Evolutionary conservation across 1,140 invertebrate genomes (phyloP), one percentile per base, ranked within the genome.

Genomic region (Liolophura sinensis): DNA sequence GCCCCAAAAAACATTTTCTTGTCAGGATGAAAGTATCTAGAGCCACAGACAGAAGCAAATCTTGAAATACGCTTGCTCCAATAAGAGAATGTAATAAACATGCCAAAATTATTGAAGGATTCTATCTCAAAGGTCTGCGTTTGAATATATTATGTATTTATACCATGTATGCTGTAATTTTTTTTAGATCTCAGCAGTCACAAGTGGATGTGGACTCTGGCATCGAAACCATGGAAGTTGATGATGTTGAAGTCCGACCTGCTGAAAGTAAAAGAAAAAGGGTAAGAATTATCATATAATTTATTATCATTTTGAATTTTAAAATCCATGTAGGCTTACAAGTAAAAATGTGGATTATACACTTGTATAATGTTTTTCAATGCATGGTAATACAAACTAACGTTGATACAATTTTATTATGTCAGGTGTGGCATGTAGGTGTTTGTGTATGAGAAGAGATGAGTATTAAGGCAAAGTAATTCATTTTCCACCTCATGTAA

Each of bases 171-270:
- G 1, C 57, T n/a, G 14, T 58, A 51, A 66, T 22, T 66, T 25
- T 54, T 68, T 63, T 46, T 64, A 78, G 68, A 46, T 73, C 67
- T 59, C 74, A 64, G 40, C 62, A 80, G 60, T 81, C 79, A 56
- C 83, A 85, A 62, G 85, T 89, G 48, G 90, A 91, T 82, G 89
- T 91, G 50, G 90, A 91, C 83, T 91, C 90, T 52, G 90, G 90
- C 15, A 90, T 91, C 77, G 91, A 91, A 80, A 91, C 89, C 76
- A 92, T 91, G 90, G 90, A 91, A 82, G 90, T 91, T 6, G 89
- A 90, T 74, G 84, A 86, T 27, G 52, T 69, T 27, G 80, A 82
- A 47, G 50, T 64, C 16, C 72, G 76, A 74, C 77, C 74, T 69
- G 57, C 52, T 40, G 80, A 80, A 58, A 62, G 73, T 5, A 80